A percentile compares a stretch with the other conserved stretches of the same genome.
These are phyloP conservation scores for Acronicta alni DNA, from an alignment of 2,888 invertebrate species.

Conservation along the genomic window DNA sequence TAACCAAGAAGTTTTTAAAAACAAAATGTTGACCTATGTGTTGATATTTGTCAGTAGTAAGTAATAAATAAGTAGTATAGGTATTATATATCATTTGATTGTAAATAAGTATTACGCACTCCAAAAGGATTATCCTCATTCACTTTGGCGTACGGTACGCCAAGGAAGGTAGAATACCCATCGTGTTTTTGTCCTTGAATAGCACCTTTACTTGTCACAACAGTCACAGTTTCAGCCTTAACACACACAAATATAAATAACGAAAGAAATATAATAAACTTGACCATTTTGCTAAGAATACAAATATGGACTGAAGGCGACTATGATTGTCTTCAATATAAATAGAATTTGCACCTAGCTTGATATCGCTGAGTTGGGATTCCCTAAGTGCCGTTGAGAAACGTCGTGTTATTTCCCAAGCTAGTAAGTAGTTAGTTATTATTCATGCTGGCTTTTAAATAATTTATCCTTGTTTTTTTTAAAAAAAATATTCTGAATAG, in stretches of 20 bases:
- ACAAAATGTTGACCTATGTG: too few relatives aligned
- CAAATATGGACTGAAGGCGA: constrained; percentile 14
- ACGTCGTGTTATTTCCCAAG: constrained; percentile 16
- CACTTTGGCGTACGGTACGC: constrained; percentile 76
- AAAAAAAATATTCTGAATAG: too few relatives aligned
- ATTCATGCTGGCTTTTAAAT: too few relatives aligned
- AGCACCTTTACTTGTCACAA: constrained; percentile 63
- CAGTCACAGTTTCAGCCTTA: constrained; percentile 25
- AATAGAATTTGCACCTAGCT: constrained; percentile 1
- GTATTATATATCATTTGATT: too few relatives aligned
- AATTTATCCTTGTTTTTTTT: too few relatives aligned
- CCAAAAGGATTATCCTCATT: constrained; percentile 73
- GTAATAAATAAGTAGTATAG: too few relatives aligned
- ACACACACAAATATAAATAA: constrained; percentile 11
- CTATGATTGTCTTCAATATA: constrained; percentile 6
- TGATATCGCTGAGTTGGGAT: constrained; percentile 18
- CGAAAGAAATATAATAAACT: constrained; percentile 13
- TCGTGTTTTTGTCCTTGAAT: constrained; percentile 64
- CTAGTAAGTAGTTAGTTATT: background rate
- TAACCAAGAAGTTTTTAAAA: too few relatives aligned
- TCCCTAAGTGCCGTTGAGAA: constrained; percentile 13
- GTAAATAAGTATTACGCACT: constrained; percentile 69
- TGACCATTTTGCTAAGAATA: constrained; percentile 17
- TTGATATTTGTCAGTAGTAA: too few relatives aligned
- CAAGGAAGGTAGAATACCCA: constrained; percentile 70